A percentile compares a stretch with the other conserved stretches of the same genome.
Evolutionary conservation across 2,113 vertebrate species (phyloP).

Genomic region (Perca fluviatilis): DNA sequence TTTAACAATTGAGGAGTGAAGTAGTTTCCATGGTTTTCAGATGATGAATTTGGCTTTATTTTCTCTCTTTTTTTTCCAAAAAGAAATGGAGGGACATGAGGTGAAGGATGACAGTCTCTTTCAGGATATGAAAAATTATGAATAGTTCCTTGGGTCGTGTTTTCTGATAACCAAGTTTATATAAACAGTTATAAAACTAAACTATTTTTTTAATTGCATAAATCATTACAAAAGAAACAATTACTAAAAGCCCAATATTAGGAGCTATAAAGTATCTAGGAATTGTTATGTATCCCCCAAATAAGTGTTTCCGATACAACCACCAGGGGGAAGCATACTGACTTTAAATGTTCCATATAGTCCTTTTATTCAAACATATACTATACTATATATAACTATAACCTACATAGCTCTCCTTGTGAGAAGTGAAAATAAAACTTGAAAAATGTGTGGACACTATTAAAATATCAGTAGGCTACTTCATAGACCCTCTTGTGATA

Average conservation of each 20-base stretch:
- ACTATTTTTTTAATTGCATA: not conserved
- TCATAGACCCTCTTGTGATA: not conserved
- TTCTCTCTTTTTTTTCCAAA: not conserved
- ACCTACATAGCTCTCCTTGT: not conserved
- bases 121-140: not conserved
- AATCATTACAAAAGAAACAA: not conserved
- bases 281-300: not conserved
- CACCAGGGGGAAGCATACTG: conserved; percentile 42
- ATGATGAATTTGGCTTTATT: not conserved
- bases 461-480: not conserved
- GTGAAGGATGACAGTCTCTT: not conserved
- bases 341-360: not conserved
- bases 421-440: not conserved
- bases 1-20: not conserved
- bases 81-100: not conserved
- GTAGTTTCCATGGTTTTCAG: not conserved
- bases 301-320: not conserved
- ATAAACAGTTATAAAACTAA: not conserved
- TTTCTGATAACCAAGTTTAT: not conserved
- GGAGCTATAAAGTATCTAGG: not conserved
- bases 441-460: not conserved
- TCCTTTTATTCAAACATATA: not conserved
- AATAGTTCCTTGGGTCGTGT: not conserved
- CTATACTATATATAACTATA: not conserved
- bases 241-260: not conserved